These are phyloP conservation scores for Urocyon cinereoargenteus DNA, from an alignment of 2,797 vertebrate species.

Conservation along the genomic window DNA sequence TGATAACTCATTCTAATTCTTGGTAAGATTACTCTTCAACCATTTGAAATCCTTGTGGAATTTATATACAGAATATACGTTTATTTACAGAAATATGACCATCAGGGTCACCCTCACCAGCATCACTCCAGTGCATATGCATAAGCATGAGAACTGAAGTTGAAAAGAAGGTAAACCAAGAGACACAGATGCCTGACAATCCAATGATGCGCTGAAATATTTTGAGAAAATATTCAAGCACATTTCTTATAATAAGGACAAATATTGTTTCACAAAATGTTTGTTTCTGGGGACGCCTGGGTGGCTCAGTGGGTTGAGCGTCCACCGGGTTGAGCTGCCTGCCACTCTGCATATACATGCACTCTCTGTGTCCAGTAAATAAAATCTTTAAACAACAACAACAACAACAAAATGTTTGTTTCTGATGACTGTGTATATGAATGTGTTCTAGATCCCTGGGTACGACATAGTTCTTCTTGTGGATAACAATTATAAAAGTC, in stretches of 20 bases:
- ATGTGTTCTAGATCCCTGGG: background rate
- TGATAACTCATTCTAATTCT: background rate
- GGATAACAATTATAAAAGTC: background rate
- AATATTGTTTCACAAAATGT: background rate
- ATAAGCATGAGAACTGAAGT: background rate
- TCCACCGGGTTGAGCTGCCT: too few relatives aligned
- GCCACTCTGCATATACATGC: too few relatives aligned
- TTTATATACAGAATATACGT: background rate
- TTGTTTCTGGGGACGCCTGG: background rate
- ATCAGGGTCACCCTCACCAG: background rate
- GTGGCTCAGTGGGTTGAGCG: too few relatives aligned
- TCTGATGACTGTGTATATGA: background rate
- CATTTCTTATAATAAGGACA: background rate
- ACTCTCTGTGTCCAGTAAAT: too few relatives aligned
- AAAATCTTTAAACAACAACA: too few relatives aligned
- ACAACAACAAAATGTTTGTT: too few relatives aligned
- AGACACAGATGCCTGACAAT: background rate
- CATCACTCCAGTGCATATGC: background rate
- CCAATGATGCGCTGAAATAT: background rate
- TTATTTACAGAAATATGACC: background rate
- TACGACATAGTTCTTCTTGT: background rate
- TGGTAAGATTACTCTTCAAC: background rate
- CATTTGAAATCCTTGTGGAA: background rate
- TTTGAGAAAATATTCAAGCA: background rate
- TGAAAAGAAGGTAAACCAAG: background rate